These are phyloP conservation scores for Drosophila navojoa DNA, from an alignment of 1,140 invertebrate genomes.

Conservation along the genomic window DNA sequence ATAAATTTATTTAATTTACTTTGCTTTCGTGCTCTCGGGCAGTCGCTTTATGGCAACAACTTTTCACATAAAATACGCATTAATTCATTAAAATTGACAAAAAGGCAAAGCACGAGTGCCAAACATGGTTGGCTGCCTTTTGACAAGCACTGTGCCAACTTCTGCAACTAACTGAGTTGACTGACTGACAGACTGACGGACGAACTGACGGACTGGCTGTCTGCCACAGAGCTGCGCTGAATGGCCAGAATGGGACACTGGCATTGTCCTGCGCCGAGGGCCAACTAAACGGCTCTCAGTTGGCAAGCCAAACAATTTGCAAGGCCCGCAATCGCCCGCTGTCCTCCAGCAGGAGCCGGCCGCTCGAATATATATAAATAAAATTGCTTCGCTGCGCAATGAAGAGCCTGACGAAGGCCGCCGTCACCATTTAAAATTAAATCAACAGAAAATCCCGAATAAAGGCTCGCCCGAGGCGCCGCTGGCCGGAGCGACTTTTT, in stretches of 20 bases:
- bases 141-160: slow-evolving; percentile 61
- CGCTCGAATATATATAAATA: slow-evolving; percentile 73
- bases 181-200: slow-evolving; percentile 31
- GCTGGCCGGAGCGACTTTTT: slow-evolving; percentile 64
- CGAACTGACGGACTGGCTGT: slow-evolving; percentile 19
- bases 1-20: slow-evolving; percentile 81
- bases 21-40: slow-evolving; percentile 52
- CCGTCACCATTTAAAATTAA: slow-evolving; percentile 79
- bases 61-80: slow-evolving; percentile 81
- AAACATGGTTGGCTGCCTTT: slow-evolving; percentile 59
- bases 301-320: slow-evolving; percentile 74
- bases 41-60: slow-evolving; percentile 50
- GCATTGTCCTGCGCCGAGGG: slow-evolving; percentile 62
- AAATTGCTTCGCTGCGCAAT: slow-evolving; percentile 65
- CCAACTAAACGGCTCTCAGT: slow-evolving; percentile 72
- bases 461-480: slow-evolving; percentile 25
- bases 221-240: slow-evolving; percentile 34
- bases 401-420: slow-evolving; percentile 53
- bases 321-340: slow-evolving; percentile 35
- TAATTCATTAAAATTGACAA: slow-evolving; percentile 82
- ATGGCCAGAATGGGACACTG: background rate
- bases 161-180: slow-evolving; percentile 38
- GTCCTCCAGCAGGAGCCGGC: slow-evolving; percentile 17
- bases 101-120: slow-evolving; percentile 69
- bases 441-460: slow-evolving; percentile 68